Base-by-base conservation (phyloP, 2,797 vertebrate species). In the Lemur catta region DNA sequence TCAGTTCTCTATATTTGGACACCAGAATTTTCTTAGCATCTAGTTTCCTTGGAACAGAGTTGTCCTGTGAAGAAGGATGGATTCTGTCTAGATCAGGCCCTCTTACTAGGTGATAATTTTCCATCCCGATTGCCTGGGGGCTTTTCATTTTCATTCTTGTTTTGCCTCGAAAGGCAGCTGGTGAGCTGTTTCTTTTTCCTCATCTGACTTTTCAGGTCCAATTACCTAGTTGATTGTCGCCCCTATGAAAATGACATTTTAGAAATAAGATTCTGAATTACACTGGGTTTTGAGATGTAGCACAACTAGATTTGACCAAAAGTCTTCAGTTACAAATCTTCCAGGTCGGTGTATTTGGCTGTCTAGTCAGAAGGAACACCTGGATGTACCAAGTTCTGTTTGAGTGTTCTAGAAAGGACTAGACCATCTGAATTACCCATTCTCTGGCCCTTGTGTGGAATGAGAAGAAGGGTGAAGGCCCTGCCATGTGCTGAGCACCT, bases 41-140 rank as follows among this genome's bases (percentile, higher is more conserved):
- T 82, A 35, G 18, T 92, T 92, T 96, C 96, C 75, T 87, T 85
- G 85, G 88, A 84, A 86, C 67, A 88, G 76, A 95, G 89, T 90
- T 71, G 30, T 85, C 72, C 81, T 41, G 4, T 92, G 67, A 85
- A 81, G 59, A 86, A 93, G 50, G 35, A 67, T 41, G 76, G 80
- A 65, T 80, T 65, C 11, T 50, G 4, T 85, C 82, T 72, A 78
- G 41, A 74, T 38, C 84, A 57, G 43, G 43, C 41, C 38, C 6
- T 63, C 59, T 78, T 72, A 48, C 76, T 30, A 2, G 35, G 80
- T 69, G 71, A 52, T 57, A 35, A 46, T 88, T 91, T 93, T 90
- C 41, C 63, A 69, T 61, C n/a, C 20, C 50, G 33, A 11, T 80
- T 17, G 41, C 33, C 52, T 9, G 35, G 71, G 33, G 63, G 28